These are phyloP conservation scores for Sebastes diaconus DNA, from an alignment of 2,797 vertebrate species.

Conservation along the genomic window DNA sequence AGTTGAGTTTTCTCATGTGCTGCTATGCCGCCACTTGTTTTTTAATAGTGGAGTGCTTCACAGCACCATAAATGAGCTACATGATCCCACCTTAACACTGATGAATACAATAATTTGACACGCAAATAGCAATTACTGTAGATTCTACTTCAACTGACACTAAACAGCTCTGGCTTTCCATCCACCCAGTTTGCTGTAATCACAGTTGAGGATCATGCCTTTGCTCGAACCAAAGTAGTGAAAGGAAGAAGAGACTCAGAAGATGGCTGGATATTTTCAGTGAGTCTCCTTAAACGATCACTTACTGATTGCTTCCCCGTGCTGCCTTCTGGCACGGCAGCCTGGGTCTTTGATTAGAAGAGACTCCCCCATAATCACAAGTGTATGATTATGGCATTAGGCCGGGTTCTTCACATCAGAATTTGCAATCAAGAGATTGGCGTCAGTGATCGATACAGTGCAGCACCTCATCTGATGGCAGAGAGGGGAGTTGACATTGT, in stretches of 20 bases:
- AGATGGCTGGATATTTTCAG: constrained; percentile 59
- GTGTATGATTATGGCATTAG: constrained; percentile 87
- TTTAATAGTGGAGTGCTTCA: neutral
- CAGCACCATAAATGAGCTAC: neutral
- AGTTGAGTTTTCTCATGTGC: constrained; percentile 19
- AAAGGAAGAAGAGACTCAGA: constrained; percentile 11
- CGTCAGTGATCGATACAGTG: constrained; percentile 76
- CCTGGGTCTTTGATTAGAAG: constrained; percentile 79
- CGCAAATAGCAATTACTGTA: constrained; percentile 68
- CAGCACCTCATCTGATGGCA: constrained; percentile 72
- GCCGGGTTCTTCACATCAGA: constrained; percentile 80
- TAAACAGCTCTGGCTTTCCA: constrained; percentile 38
- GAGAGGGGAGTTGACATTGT: constrained; percentile 40
- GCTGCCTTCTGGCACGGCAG: constrained; percentile 64
- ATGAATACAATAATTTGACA: constrained; percentile 62
- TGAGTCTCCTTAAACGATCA: constrained; percentile 61
- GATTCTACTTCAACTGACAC: constrained; percentile 46
- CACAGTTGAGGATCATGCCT: constrained; percentile 39
- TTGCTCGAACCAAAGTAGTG: constrained; percentile 36
- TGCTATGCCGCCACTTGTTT: constrained; percentile 5
- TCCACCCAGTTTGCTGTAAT: constrained; percentile 46
- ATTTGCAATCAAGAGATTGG: constrained; percentile 86
- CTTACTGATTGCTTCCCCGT: constrained; percentile 73
- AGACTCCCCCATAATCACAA: constrained; percentile 79
- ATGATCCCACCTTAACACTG: constrained; percentile 34